phyloP scores from a whole-genome alignment of 53 echinoderm and acorn worm genomes.

The Paracentrotus lividus region DNA sequence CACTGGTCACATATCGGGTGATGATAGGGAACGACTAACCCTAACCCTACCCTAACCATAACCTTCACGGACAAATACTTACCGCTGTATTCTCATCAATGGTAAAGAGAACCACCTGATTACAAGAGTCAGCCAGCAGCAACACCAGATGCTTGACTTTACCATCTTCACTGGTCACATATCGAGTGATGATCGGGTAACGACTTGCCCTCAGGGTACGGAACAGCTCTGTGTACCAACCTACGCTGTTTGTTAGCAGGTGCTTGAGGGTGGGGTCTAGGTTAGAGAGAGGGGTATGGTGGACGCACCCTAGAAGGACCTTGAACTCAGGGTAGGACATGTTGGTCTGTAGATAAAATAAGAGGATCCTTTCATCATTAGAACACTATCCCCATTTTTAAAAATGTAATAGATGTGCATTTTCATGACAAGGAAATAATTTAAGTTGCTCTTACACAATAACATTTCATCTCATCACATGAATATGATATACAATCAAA shows the following conservation, averaged over 20 bases:
- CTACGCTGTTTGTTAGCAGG: constrained; percentile 78
- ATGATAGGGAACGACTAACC: constrained; percentile 43
- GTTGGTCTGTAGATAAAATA: constrained; percentile 39
- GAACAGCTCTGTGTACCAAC: constrained; percentile 89
- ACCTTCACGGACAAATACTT: no score
- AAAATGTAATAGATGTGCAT: no score
- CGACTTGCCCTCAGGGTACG: constrained; percentile 74
- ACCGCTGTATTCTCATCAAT: constrained; percentile 84
- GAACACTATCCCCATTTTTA: no score
- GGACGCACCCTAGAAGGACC: constrained; percentile 87
- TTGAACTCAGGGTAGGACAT: constrained; percentile 96
- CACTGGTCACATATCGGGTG: constrained; percentile 80
- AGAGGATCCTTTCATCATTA: not conserved
- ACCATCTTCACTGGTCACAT: constrained; percentile 85
- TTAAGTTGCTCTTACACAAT: no score
- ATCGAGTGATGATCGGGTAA: constrained; percentile 63
- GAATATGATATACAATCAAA: no score
- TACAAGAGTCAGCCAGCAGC: constrained; percentile 81
- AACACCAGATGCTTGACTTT: constrained; percentile 85
- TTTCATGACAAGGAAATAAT: no score
- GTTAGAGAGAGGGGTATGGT: constrained; percentile 81
- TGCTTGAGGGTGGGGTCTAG: constrained; percentile 80
- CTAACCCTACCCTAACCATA: no score
- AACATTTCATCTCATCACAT: no score
- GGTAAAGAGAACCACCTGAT: constrained; percentile 93